Base-by-base conservation (phyloP, 2,113 vertebrate genomes). In the Perccottus glenii region DNA sequence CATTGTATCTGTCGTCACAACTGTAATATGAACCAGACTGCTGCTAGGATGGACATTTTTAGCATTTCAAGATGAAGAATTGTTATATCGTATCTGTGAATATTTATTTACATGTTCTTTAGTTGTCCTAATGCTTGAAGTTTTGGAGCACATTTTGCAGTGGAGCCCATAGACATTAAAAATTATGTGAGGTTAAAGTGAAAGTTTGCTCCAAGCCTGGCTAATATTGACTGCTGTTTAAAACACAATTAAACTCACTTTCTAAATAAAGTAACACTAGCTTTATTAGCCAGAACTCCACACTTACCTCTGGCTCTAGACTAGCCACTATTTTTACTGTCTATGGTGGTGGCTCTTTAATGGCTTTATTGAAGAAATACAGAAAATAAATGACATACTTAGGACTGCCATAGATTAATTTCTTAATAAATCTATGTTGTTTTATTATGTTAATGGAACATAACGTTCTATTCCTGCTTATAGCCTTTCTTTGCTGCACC, bases 381-480 rank as follows among this genome's bases (percentile, higher is more conserved):
- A 38, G 36, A 38, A 19, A 27, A 19, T 50, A 50, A 10, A 50
- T 27, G 8, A 49, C 5, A 35, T 33, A 16, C 11, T 32, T 16
- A 33, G 7, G 11, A 33, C 50, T 52, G 33, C 55, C 33, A 35
- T 27, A 5, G 12, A 57, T 16, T 38, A 27, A 11, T n/a, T n/a
- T n/a, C n/a, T n/a, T n/a, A n/a, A n/a, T n/a, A n/a, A n/a, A n/a
- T n/a, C 2, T 19, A 49, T 35, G 10, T 52, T 60, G 12, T 15
- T 11, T 48, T 56, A 9, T 6, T 11, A 42, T 6, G 4, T 33
- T 8, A 48, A 12, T 47, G 6, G 78, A 70, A 81, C 75, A 63
- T 78, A 57, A 70, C 40, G 56, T 85, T 66, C 74, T 77, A 72
- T 60, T 72, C 81, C 67, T 75, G 63, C 60, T 80, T 69, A 64